A percentile compares a stretch with the other conserved stretches of the same genome.
Evolutionary conservation across 2,797 vertebrate genomes (phyloP).

Genomic region (Phaenicophaeus curvirostris): DNA sequence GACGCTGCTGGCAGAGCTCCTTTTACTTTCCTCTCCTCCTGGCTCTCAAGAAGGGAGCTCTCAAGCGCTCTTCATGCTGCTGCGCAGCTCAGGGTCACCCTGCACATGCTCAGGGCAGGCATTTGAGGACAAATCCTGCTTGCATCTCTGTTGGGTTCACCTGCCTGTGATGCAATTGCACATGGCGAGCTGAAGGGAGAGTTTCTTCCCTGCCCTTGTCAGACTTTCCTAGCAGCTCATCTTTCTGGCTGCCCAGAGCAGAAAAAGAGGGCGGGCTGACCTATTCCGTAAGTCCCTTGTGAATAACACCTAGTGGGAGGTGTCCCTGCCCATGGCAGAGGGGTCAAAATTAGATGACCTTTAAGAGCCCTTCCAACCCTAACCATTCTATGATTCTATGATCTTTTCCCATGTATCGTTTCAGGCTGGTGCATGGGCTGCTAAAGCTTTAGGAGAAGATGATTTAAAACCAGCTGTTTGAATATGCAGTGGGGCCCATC

Average conservation of each 20-base stretch:
- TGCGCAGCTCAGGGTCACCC: background rate
- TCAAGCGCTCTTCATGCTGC: background rate
- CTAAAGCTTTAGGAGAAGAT: background rate
- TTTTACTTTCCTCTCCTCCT: background rate
- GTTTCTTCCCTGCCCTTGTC: background rate
- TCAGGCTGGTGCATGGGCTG: background rate
- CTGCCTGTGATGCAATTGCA: background rate
- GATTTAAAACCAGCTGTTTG: background rate
- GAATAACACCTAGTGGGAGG: background rate
- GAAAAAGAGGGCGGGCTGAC: background rate
- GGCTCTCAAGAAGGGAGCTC: background rate
- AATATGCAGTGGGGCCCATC: background rate
- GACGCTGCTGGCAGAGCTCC: background rate
- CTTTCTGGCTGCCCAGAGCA: too few species aligned
- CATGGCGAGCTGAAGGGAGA: accelerated
- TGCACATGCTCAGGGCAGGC: accelerated
- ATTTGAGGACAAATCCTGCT: background rate
- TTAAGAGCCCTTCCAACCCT: too few species aligned
- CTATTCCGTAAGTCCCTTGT: background rate
- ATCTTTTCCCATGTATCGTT: background rate
- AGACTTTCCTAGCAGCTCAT: background rate
- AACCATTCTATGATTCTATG: too few species aligned
- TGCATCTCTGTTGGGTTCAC: accelerated
- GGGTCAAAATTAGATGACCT: too few species aligned
- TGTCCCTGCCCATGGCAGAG: too few species aligned